Percentiles rank a stretch among this genome's conserved stretches.
Conservation (phyloP, 2,888 invertebrate species). For the Epinotia bilunana region DNA sequence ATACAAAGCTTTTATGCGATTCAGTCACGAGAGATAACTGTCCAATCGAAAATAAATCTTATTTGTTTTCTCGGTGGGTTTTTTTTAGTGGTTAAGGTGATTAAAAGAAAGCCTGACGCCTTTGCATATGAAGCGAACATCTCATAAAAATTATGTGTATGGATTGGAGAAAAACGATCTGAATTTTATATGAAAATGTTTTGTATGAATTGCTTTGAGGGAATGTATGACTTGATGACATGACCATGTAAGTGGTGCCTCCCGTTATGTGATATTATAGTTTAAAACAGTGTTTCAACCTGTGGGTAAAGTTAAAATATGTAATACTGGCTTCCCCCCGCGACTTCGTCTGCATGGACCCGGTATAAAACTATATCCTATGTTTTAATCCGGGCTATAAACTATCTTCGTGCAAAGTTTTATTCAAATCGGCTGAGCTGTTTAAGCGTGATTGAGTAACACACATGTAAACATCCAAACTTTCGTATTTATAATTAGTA, state of each 20-base stretch:
- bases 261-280: neutral
- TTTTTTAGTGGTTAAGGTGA: neutral
- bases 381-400: too few relatives aligned
- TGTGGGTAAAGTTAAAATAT: too few relatives aligned
- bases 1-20: constrained; percentile 53
- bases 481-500: too few relatives aligned
- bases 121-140: constrained; percentile 50
- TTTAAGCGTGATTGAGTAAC: too few relatives aligned
- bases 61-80: neutral
- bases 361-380: too few relatives aligned
- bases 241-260: neutral
- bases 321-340: too few relatives aligned
- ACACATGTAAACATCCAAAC: too few relatives aligned
- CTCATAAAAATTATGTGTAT: constrained; percentile 52
- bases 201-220: constrained; percentile 1
- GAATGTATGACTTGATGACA: neutral
- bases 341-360: too few relatives aligned
- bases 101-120: constrained; percentile 48
- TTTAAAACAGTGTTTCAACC: neutral
- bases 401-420: too few relatives aligned
- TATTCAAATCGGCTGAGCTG: too few relatives aligned
- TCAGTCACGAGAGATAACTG: constrained; percentile 51
- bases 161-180: constrained; percentile 48
- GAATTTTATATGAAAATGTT: constrained; percentile 14
- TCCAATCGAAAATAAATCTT: constrained; percentile 44